Conservation (phyloP, 2,888 invertebrate genomes). For the Troides aeacus region DNA sequence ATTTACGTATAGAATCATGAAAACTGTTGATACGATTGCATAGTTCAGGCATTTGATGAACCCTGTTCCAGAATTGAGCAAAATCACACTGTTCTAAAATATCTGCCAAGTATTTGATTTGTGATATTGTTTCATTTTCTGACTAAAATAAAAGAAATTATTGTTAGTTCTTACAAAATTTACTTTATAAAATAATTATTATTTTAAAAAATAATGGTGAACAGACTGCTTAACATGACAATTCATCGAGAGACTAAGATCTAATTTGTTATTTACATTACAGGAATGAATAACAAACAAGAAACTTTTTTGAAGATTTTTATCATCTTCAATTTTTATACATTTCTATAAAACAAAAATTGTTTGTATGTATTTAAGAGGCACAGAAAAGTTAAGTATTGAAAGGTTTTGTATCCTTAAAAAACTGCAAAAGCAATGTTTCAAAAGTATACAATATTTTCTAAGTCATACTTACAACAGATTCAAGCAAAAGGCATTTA, state of each 20-base stretch:
- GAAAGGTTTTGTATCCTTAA: too few relatives aligned
- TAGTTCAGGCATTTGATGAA: slow-evolving; percentile 86
- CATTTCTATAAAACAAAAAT: too few relatives aligned
- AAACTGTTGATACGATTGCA: slow-evolving; percentile 92
- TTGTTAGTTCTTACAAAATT: not conserved
- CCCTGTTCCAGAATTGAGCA: slow-evolving; percentile 92
- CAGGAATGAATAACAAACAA: not conserved
- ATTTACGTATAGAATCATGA: slow-evolving; percentile 96
- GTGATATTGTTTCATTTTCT: slow-evolving; percentile 90
- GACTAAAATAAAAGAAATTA: slow-evolving; percentile 74
- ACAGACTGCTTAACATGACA: not conserved
- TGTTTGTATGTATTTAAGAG: too few relatives aligned
- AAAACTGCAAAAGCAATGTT: not conserved
- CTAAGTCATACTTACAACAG: slow-evolving; percentile 57
- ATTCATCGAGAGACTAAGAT: not conserved
- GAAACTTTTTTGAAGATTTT: not conserved
- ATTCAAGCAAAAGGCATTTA: slow-evolving; percentile 95
- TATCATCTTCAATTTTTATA: too few relatives aligned
- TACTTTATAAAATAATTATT: too few relatives aligned
- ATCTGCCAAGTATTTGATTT: slow-evolving; percentile 93
- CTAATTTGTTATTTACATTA: not conserved
- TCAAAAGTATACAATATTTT: not conserved
- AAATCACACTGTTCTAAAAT: slow-evolving; percentile 96
- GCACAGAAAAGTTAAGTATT: too few relatives aligned
- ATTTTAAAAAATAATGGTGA: too few relatives aligned